Evolutionary conservation across 2,113 vertebrate genomes (phyloP).

Genomic region (Petroica traversi): DNA sequence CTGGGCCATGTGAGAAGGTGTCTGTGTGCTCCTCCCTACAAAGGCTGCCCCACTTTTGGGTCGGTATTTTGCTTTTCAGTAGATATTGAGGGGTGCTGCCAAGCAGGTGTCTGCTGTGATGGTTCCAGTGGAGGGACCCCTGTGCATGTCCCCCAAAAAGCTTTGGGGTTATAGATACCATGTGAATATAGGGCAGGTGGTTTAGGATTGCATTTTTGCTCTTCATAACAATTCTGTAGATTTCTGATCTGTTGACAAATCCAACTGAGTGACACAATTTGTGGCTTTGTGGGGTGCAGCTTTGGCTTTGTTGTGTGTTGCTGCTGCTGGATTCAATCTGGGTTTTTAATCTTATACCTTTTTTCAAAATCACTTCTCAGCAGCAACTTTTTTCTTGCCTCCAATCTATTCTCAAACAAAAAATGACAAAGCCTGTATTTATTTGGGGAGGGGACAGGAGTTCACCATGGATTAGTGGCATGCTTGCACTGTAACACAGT

Average conservation of each 20-base stretch:
- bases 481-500: slow-evolving; percentile 16
- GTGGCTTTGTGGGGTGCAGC: slow-evolving; percentile 46
- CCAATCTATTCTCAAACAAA: slow-evolving; percentile 8
- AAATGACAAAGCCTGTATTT: slow-evolving; percentile 43
- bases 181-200: not conserved
- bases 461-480: slow-evolving; percentile 42
- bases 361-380: slow-evolving; percentile 48
- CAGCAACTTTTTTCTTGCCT: not conserved
- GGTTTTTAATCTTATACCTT: slow-evolving; percentile 35
- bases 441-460: slow-evolving; percentile 42
- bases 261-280: slow-evolving; percentile 25
- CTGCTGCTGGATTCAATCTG: not conserved
- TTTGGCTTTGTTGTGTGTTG: slow-evolving; percentile 40
- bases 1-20: rapidly evolving
- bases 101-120: not conserved
- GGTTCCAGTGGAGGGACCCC: not conserved
- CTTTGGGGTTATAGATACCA: not conserved
- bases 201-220: slow-evolving; percentile 1
- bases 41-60: not conserved
- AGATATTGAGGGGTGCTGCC: not conserved
- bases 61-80: not conserved
- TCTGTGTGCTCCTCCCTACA: not conserved
- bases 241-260: slow-evolving; percentile 47
- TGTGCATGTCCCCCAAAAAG: not conserved
- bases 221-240: slow-evolving; percentile 17